These are phyloP conservation scores for Thereuonema tuberculata DNA, from an alignment of 1,140 invertebrate species.

Conservation along the genomic window DNA sequence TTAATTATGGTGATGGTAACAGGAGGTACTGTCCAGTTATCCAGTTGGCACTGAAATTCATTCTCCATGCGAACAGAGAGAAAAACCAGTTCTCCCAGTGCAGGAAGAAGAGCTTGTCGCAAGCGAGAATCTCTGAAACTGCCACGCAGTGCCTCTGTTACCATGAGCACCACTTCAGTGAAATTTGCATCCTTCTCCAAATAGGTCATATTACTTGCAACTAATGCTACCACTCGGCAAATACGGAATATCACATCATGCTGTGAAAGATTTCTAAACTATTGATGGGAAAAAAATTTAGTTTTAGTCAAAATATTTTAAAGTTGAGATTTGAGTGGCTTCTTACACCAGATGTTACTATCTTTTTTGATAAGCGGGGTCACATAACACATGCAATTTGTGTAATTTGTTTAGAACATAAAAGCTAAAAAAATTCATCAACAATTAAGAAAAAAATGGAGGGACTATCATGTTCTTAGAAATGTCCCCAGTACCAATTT, in stretches of 20 bases:
- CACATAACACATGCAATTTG: too few species aligned
- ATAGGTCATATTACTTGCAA: background rate
- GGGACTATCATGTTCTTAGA: too few species aligned
- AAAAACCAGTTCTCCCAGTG: background rate
- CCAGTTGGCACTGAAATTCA: constrained; percentile 1
- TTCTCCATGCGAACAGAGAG: background rate
- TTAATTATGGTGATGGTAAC: constrained; percentile 1
- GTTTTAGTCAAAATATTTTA: background rate
- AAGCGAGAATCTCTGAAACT: background rate
- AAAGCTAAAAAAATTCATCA: too few species aligned
- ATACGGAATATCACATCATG: background rate
- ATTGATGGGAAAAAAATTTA: too few species aligned
- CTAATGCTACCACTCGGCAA: background rate
- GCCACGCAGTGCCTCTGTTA: background rate
- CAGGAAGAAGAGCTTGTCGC: background rate
- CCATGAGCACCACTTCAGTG: background rate
- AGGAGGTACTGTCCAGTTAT: background rate
- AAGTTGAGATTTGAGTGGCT: background rate
- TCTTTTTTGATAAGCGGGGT: too few species aligned
- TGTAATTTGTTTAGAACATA: too few species aligned
- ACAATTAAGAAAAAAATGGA: too few species aligned
- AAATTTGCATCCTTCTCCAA: constrained; percentile 3
- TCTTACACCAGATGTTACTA: too few species aligned
- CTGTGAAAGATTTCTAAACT: background rate
- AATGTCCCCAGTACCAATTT: too few species aligned